Evolutionary conservation across 2,888 invertebrate genomes (phyloP).

Genomic region (Melieria picta): DNA sequence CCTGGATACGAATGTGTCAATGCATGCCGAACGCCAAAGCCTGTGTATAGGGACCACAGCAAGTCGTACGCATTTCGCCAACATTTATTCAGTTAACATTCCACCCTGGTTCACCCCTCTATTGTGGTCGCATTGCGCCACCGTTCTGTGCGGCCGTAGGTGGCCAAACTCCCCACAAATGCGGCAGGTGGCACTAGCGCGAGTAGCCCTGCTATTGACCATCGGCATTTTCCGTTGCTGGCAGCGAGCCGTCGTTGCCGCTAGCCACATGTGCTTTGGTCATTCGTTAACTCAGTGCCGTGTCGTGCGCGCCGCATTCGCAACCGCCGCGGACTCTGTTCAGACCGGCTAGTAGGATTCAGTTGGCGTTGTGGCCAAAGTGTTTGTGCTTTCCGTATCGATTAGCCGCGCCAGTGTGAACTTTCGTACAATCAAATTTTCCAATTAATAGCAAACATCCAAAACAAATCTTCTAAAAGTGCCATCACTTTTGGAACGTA

Average conservation of each 20-base stretch:
- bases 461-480: not conserved
- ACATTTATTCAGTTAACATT: no score
- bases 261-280: constrained; percentile 51
- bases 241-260: constrained; percentile 15
- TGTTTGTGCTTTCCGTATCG: constrained; percentile 10
- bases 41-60: no score
- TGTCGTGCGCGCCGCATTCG: constrained; percentile 15
- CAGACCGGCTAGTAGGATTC: no score
- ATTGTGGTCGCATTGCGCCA: not conserved
- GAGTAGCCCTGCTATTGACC: constrained; percentile 38
- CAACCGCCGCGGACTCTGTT: no score
- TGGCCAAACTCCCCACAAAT: not conserved
- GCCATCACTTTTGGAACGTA: not conserved
- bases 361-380: no score
- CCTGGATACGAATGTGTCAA: no score
- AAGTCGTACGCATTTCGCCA: no score
- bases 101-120: not conserved
- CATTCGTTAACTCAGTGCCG: constrained; percentile 60
- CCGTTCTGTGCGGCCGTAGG: not conserved
- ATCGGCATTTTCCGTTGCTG: constrained; percentile 40
- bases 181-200: not conserved
- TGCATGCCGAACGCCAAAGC: no score
- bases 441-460: not conserved
- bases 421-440: not conserved
- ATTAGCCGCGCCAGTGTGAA: not conserved